Evolutionary conservation across 2,113 vertebrate species (phyloP).

Genomic region (Phyllostomus discolor): DNA sequence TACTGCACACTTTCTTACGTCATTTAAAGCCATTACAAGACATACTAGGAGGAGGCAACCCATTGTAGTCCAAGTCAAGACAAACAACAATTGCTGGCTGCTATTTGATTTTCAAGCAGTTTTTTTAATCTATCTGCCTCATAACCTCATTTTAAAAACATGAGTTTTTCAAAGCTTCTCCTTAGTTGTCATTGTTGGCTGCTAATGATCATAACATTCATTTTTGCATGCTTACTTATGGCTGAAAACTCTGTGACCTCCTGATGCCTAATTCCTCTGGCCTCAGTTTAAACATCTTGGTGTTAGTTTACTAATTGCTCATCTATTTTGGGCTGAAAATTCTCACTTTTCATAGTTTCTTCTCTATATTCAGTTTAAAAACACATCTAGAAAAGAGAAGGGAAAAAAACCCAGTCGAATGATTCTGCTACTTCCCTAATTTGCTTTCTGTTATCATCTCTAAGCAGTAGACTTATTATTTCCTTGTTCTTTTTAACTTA

Average conservation of each 20-base stretch:
- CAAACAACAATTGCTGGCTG: background rate
- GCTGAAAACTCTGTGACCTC: background rate
- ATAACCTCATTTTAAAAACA: background rate
- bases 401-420: background rate
- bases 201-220: background rate
- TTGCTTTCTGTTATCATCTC: background rate
- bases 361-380: background rate
- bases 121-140: background rate
- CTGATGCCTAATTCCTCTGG: background rate
- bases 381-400: background rate
- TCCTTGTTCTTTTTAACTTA: background rate
- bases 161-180: background rate
- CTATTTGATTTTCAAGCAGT: background rate
- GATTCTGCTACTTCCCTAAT: slow-evolving; percentile 1
- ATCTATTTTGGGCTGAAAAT: background rate
- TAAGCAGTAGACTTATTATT: background rate
- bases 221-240: background rate
- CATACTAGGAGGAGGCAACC: background rate
- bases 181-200: background rate
- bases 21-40: background rate
- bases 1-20: background rate
- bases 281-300: background rate
- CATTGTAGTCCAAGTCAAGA: background rate
- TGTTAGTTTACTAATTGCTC: background rate
- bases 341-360: background rate